Percentiles rank a stretch among this genome's conserved stretches.
These are phyloP conservation scores for Meghimatium bilineatum DNA, from an alignment of 2,888 invertebrate species.

Conservation along the genomic window DNA sequence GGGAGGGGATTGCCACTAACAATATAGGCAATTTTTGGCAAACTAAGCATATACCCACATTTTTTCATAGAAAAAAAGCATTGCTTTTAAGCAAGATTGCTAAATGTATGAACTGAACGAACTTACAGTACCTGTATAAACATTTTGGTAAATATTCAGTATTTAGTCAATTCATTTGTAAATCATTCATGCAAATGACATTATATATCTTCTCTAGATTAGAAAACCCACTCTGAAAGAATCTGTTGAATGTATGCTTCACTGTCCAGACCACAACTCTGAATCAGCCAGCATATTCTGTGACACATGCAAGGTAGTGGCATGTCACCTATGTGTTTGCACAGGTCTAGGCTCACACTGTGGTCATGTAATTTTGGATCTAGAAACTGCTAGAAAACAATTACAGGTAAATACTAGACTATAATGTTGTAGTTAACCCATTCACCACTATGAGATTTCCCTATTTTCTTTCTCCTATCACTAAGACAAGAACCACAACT, in stretches of 20 bases:
- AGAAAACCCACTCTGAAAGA: constrained; percentile 51
- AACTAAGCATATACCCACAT: no score
- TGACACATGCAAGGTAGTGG: constrained; percentile 68
- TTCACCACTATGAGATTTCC: no score
- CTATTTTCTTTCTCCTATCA: no score
- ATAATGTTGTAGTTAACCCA: neutral
- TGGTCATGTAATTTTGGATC: constrained; percentile 70
- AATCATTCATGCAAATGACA: neutral
- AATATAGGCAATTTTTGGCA: no score
- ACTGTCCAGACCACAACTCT: constrained; percentile 66
- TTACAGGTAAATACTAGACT: constrained; percentile 60
- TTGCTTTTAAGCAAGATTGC: no score
- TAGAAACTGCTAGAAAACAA: constrained; percentile 69
- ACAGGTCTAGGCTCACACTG: constrained; percentile 72
- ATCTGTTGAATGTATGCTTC: constrained; percentile 53
- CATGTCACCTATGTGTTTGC: constrained; percentile 74
- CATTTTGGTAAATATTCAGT: neutral
- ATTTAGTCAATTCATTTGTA: neutral
- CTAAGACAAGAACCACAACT: no score
- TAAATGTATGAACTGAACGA: no score
- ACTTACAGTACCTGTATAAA: neutral
- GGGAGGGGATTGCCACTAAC: no score
- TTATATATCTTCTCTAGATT: constrained; percentile 18
- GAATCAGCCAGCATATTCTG: constrained; percentile 71
- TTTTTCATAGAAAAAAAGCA: no score